Base-by-base conservation (phyloP, 1,140 invertebrate species). In the Conus betulinus region DNA sequence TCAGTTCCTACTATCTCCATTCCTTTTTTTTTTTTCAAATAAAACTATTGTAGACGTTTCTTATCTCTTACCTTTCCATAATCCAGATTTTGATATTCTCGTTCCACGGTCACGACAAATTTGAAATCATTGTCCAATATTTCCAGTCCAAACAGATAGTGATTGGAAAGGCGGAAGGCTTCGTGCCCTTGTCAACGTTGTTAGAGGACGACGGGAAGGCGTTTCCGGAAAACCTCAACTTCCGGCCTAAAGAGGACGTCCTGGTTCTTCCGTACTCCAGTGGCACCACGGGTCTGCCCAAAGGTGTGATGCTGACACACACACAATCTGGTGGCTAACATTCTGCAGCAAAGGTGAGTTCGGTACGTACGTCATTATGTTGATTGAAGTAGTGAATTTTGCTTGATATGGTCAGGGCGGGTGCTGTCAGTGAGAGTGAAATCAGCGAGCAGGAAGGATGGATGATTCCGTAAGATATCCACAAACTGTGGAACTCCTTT, bases 211-310 rank as follows among this genome's bases (percentile, higher is more conserved):
- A 94, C 79, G 93, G 93, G 0, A 90, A 89, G 55, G 88, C 90
- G 20, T 94, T 94, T 79, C 93, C 93, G 8, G 90, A 92, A 51
- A 92, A 94, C 81, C 82, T 94, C 2, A 55, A 85, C 82, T 92
- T 94, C 51, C 79, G 93, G 78, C 89, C 92, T 0, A 82, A 81
- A 53, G 63, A 89, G 92, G 91, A 93, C 85, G 87, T 93, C 5
- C 67, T 93, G 15, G 90, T 89, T 13, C 84, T 94, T 3, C 93
- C 93, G 4, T 94, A 93, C 87, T 93, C 93, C 27, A 94, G 93
- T 82, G 94, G 94, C 5, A 94, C 94, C 0, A 94, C 93, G 5
- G 94, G 94, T n/a, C 87, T 94, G 3, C 94, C 94, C 1, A 94
- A 94, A 88, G 94, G 93, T 0, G 94, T 94, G 10, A 93, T 93